Evolutionary conservation across 2,113 vertebrate species (phyloP), one percentile per base, ranked within the genome.

Genomic region (Oncorhynchus masou): DNA sequence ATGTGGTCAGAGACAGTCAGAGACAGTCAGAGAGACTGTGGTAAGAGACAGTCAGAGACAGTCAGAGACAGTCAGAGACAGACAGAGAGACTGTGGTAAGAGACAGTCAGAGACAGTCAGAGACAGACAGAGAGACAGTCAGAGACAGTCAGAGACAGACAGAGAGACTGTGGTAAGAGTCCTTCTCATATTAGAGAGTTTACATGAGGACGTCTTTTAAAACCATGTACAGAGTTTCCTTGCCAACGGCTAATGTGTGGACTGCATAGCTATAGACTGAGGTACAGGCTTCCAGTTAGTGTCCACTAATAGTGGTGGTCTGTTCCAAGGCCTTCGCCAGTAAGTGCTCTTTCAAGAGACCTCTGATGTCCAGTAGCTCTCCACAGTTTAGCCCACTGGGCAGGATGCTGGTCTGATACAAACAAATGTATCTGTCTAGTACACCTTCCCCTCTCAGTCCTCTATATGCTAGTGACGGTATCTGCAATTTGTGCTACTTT

Each of bases 231-330:
- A 31, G 2, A 22, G 29, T 62, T 59, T 8, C 62, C 22, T 71
- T 72, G 51, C 70, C 74, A 75, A 79, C 69, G 54, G 22, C 75
- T 80, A 71, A 76, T 74, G 76, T 75, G 49, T 2, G 6, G 20
- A 70, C 11, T 24, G n/a, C 19, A 0, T 45, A 12, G 62, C 54
- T 49, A 7, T 27, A 72, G n/a, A 77, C 51, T 54, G 51, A 54
- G 3, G 49, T 51, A 51, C 19, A 3, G 29, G 27, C 51, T 64
- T 54, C 60, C 1, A 69, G 65, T 19, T 24, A 64, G 12, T 22
- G 25, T 24, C 70, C 60, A 60, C 22, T 57, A 15, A 66, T 39
- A 60, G 48, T 64, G 20, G 24, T 49, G 27, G 57, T 27, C 45
- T 71, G 80, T 5, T 51, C 29, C 7, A 27, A 20, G 24, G 20